phyloP scores from a whole-genome alignment of 2,888 invertebrate genomes.

The Oligia fasciuncula region DNA sequence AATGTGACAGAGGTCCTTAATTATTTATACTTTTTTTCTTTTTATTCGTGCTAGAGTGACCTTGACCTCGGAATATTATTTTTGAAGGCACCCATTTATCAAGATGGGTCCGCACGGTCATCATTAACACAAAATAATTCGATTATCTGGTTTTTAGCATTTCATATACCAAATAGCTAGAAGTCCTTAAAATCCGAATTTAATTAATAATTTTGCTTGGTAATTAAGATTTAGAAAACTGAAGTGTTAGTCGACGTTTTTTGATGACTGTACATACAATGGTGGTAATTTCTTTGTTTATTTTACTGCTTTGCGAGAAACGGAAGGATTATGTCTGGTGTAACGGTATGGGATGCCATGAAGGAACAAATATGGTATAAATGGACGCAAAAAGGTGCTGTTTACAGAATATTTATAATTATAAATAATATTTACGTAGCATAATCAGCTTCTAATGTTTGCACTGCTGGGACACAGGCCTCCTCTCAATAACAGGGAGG shows the following conservation, averaged over 20 bases:
- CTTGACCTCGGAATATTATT: slow-evolving; percentile 28
- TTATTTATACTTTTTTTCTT: slow-evolving; percentile 24
- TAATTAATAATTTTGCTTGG: background rate
- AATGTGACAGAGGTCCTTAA: slow-evolving; percentile 23
- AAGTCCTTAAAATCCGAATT: background rate
- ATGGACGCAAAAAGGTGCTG: background rate
- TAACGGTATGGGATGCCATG: background rate
- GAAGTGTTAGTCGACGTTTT: background rate
- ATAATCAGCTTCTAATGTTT: background rate
- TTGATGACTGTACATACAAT: background rate
- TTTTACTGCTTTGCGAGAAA: slow-evolving; percentile 6
- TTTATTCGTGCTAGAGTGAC: slow-evolving; percentile 26
- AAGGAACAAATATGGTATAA: background rate
- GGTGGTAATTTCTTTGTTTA: slow-evolving; percentile 14
- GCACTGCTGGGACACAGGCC: background rate
- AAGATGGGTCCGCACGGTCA: background rate
- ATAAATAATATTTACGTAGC: background rate
- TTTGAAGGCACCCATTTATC: slow-evolving; percentile 30
- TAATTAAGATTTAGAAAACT: background rate
- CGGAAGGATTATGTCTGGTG: slow-evolving; percentile 9
- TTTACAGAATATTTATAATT: background rate
- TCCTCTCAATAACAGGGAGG: background rate
- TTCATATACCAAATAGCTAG: background rate
- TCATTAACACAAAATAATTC: background rate
- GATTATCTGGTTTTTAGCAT: background rate